phyloP scores from a whole-genome alignment of 2,888 invertebrate species.

The Agonopterix subpropinquella region DNA sequence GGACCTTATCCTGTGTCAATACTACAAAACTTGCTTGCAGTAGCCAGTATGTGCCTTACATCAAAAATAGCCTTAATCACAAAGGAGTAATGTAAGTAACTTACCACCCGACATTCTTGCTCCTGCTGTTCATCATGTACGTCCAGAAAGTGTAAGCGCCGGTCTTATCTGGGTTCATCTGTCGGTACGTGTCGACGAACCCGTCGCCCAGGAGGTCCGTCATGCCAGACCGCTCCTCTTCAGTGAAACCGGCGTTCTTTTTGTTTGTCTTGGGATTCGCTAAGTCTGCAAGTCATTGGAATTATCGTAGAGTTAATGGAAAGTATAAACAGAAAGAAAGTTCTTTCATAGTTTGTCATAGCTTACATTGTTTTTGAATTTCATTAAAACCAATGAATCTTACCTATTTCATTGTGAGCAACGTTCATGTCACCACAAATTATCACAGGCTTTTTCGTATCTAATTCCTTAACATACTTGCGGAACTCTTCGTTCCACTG shows the following conservation, averaged over 20 bases:
- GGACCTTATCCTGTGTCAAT: no score
- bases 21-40: no score
- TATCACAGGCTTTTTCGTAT: slow-evolving; percentile 94
- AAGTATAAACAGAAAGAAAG: no score
- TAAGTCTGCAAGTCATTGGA: slow-evolving; percentile 79
- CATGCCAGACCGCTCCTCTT: slow-evolving; percentile 95
- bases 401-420: slow-evolving; percentile 94
- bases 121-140: slow-evolving; percentile 90
- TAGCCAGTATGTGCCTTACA: no score
- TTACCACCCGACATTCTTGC: slow-evolving; percentile 96
- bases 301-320: no score
- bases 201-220: slow-evolving; percentile 86
- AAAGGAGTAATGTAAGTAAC: slow-evolving; percentile 17
- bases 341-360: no score
- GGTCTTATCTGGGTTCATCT: slow-evolving; percentile 88
- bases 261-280: slow-evolving; percentile 95
- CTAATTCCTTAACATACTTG: slow-evolving; percentile 84
- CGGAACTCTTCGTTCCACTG: slow-evolving; percentile 93
- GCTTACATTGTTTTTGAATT: no score
- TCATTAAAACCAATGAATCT: slow-evolving; percentile 12
- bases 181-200: slow-evolving; percentile 91
- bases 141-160: slow-evolving; percentile 97
- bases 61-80: no score
- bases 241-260: slow-evolving; percentile 96
- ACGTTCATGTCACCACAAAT: slow-evolving; percentile 99